Base-by-base conservation (phyloP, 2,888 invertebrate species). In the Eupeodes luniger region DNA sequence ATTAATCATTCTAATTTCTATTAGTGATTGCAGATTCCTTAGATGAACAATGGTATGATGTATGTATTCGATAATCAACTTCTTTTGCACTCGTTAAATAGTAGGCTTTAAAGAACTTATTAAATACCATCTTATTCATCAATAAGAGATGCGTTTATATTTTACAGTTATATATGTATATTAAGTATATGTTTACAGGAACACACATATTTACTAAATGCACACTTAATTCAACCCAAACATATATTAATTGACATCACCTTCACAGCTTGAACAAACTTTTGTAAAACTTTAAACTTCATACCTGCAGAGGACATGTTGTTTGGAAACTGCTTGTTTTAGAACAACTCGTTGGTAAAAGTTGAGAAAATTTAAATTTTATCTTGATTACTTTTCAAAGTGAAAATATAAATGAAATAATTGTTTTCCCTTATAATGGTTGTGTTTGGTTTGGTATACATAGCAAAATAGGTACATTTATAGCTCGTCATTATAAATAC, bases 201-300 rank as follows among this genome's bases (percentile, higher is more conserved):
- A 34, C 51, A 10, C 53, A 5, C 51, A 62, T 12, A 27, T 57
- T 40, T 44, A 62, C 53, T 70, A 47, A 80, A 55, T 57, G 74
- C 53, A 72, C 74, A 69, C 61, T 81, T 69, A 81, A 76, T 69
- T 76, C 61, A 61, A 76, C 11, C 51, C 67, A 76, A 34, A 76
- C 61, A 69, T 9, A 40, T 51, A 81, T 81, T 81, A 81, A 81
- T 81, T 81, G 69, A 69, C 81, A 69, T 81, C 81, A 81, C 81
- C 75, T 81, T 81, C 75, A 76, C 81, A 75, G 67, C 67, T 81
- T 4, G 12, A 53, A 36, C 12, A 75, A 53, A 81, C 75, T 76
- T 69, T 76, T 69, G 49, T n/a, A 69, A 62, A 81, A 81, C 53
- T 81, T 76, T 27, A 0, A 75, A 81, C 66, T 81, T 74, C 59